A percentile compares a stretch with the other conserved stretches of the same genome.
Evolutionary conservation across 2,113 vertebrate species (phyloP).

Genomic region (Boleophthalmus pectinirostris): DNA sequence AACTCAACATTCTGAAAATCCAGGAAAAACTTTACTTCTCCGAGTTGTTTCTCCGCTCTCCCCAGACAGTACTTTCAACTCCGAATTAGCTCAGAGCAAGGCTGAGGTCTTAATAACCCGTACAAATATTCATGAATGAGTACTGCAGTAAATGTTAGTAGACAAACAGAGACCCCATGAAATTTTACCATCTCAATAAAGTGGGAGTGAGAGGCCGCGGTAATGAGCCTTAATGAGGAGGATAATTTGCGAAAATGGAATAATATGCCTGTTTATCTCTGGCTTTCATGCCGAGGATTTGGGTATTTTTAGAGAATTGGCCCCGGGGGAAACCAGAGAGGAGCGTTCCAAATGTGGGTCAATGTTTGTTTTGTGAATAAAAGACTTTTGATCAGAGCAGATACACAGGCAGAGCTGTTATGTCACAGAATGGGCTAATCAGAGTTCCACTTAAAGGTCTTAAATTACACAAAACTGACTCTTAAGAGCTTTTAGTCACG

Average conservation of each 20-base stretch:
- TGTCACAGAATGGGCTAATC: not conserved
- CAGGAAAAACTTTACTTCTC: not conserved
- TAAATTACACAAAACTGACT: not conserved
- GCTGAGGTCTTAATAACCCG: constrained; percentile 22
- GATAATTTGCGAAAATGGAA: constrained; percentile 43
- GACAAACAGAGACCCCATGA: constrained; percentile 40
- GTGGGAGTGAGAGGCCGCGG: constrained; percentile 24
- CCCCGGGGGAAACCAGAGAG: constrained; percentile 31
- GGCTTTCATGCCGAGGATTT: constrained; percentile 48
- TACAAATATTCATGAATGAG: constrained; percentile 27
- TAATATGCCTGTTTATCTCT: constrained; percentile 42
- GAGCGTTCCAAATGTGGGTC: constrained; percentile 48
- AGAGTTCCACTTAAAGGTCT: not conserved
- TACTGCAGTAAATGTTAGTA: constrained; percentile 23
- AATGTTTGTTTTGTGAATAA: constrained; percentile 39
- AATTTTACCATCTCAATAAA: constrained; percentile 53
- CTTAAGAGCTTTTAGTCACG: too few species aligned
- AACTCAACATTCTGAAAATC: not conserved
- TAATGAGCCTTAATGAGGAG: constrained; percentile 58
- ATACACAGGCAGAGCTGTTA: constrained; percentile 3
- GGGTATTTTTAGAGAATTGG: constrained; percentile 35
- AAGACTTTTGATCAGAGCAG: constrained; percentile 38
- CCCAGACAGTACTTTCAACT: not conserved
- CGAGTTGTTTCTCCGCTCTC: not conserved
- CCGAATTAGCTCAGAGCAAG: not conserved